Evolutionary conservation across 2,113 vertebrate species (phyloP).

Genomic region (Passer domesticus): DNA sequence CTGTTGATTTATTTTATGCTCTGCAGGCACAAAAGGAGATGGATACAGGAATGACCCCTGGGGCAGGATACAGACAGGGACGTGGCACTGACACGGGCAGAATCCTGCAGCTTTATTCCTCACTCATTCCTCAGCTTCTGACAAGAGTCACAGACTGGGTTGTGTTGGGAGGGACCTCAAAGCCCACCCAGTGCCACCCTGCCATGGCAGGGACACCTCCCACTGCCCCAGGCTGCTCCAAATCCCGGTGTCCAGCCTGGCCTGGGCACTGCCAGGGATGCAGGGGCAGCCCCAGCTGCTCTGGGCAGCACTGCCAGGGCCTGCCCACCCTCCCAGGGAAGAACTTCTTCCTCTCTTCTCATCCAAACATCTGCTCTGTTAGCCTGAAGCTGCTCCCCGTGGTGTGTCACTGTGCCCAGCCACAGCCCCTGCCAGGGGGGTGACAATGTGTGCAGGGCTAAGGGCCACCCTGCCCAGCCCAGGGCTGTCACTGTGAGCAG

Average conservation of each 20-base stretch:
- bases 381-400: not conserved
- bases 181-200: not conserved
- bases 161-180: not conserved
- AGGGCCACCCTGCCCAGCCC: not conserved
- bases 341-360: not conserved
- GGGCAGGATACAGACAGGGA: rapidly evolving
- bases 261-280: not conserved
- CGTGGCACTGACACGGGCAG: not conserved
- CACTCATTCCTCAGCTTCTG: not conserved
- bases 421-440: not conserved
- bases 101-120: not conserved
- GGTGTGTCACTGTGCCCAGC: not conserved
- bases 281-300: not conserved
- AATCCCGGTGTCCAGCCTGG: rapidly evolving
- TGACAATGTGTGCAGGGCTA: rapidly evolving
- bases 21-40: not conserved
- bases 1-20: not conserved
- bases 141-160: not conserved
- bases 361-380: no score
- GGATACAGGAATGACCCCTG: not conserved
- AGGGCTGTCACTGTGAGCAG: not conserved
- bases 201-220: not conserved
- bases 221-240: not conserved
- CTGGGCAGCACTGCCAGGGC: not conserved
- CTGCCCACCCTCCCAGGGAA: not conserved